A percentile compares a stretch with the other conserved stretches of the same genome.
phyloP scores from a whole-genome alignment of 1,140 invertebrate genomes.

The Ylistrum balloti region DNA sequence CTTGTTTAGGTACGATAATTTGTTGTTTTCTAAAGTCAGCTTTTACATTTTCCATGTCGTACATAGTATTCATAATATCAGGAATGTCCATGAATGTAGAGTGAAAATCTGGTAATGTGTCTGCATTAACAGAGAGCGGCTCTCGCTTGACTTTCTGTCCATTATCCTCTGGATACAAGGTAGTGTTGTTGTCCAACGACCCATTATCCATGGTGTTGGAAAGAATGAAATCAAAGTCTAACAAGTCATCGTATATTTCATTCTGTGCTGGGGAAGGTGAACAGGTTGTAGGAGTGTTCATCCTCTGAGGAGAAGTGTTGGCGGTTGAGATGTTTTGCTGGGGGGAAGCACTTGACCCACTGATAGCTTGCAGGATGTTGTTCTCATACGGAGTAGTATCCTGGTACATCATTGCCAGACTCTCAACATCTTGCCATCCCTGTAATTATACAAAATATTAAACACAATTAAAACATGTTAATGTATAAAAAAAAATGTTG shows the following conservation, averaged over 20 bases:
- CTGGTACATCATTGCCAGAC: conserved; percentile 72
- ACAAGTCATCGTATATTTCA: conserved; percentile 76
- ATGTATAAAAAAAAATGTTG: neutral
- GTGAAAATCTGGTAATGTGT: conserved; percentile 78
- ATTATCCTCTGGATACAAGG: conserved; percentile 73
- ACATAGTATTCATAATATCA: conserved; percentile 74
- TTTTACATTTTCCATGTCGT: conserved; percentile 66
- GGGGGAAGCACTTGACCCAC: conserved; percentile 61
- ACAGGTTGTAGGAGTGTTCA: conserved; percentile 49
- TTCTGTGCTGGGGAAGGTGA: conserved; percentile 45
- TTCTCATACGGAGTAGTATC: conserved; percentile 78
- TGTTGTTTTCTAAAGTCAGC: conserved; percentile 66
- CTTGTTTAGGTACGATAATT: conserved; percentile 72
- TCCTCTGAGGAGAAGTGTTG: conserved; percentile 48
- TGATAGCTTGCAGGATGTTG: conserved; percentile 71
- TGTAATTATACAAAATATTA: conserved; percentile 66
- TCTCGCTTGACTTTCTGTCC: conserved; percentile 74
- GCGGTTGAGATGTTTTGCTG: neutral
- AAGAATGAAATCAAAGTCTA: conserved; percentile 81
- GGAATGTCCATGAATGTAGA: conserved; percentile 81
- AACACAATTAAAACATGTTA: neutral
- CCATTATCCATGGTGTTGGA: conserved; percentile 74
- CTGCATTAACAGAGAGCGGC: conserved; percentile 49
- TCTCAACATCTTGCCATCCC: conserved; percentile 79
- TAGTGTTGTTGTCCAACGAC: conserved; percentile 58